Percentiles rank a stretch among this genome's conserved stretches.
These are phyloP conservation scores for Cepaea nemoralis DNA, from an alignment of 1,140 invertebrate genomes.

Conservation along the genomic window DNA sequence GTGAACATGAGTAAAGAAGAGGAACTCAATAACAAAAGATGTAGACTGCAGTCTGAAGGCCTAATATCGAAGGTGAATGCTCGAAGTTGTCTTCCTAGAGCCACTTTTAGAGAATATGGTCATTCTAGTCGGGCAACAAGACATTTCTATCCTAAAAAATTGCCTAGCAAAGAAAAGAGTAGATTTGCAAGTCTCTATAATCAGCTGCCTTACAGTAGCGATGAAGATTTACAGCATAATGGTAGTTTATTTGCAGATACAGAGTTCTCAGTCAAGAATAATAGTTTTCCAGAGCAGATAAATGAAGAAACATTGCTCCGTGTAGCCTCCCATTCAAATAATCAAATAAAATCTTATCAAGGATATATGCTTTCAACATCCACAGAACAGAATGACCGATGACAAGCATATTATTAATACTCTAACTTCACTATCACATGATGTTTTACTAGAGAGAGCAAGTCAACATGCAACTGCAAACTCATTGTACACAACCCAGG, in stretches of 20 bases:
- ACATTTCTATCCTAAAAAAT: not conserved
- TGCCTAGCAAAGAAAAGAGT: not conserved
- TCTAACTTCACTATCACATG: constrained; percentile 48
- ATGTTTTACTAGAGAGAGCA: constrained; percentile 48
- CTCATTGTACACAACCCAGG: constrained; percentile 54
- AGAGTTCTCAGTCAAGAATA: not conserved
- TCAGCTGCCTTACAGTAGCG: not conserved
- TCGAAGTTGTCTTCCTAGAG: not conserved
- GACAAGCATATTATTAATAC: constrained; percentile 43
- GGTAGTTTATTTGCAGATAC: not conserved
- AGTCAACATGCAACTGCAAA: constrained; percentile 53
- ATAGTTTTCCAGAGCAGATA: not conserved
- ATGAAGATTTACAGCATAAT: not conserved
- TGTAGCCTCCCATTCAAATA: not conserved
- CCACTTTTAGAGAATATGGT: constrained; percentile 33
- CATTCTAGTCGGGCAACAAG: constrained; percentile 6
- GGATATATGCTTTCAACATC: not conserved
- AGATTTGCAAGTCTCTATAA: not conserved
- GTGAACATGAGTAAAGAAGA: constrained; percentile 53
- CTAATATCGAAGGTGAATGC: not conserved
- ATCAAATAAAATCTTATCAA: not conserved
- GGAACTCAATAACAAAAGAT: constrained; percentile 54
- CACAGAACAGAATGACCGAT: not conserved
- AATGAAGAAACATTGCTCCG: not conserved
- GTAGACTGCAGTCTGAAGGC: constrained; percentile 22